Conservation (phyloP, 2,888 invertebrate genomes). For the Tinea trinotella region DNA sequence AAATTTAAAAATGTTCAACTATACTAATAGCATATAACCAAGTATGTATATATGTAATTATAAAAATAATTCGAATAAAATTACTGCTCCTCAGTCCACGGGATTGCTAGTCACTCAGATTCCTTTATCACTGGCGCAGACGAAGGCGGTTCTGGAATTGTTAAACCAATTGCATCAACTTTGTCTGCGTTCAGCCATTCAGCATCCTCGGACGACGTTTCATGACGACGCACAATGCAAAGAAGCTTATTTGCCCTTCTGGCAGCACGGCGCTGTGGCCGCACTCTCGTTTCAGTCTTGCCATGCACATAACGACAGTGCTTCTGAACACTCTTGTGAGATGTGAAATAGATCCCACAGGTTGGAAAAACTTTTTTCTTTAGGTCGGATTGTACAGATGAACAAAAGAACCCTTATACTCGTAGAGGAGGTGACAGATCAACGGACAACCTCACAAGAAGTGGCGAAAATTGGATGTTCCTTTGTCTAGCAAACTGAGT, state of each 20-base stretch:
- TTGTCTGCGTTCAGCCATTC: constrained; percentile 24
- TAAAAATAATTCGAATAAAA: constrained; percentile 25
- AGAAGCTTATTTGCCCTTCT: constrained; percentile 15
- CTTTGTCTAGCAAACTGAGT: too few relatives aligned
- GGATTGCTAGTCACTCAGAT: constrained; percentile 24
- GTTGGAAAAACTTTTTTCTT: constrained; percentile 25
- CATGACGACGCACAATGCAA: constrained; percentile 23
- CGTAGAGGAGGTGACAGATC: too few relatives aligned
- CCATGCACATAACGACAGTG: constrained; percentile 24
- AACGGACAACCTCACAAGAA: too few relatives aligned
- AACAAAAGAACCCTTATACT: constrained; percentile 24
- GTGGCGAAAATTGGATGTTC: too few relatives aligned
- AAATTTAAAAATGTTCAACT: too few relatives aligned
- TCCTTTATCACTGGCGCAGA: constrained; percentile 26
- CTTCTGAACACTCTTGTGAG: constrained; percentile 20
- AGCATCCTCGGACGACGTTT: constrained; percentile 24
- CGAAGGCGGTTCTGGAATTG: constrained; percentile 25
- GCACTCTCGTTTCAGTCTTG: constrained; percentile 25
- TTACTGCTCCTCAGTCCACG: constrained; percentile 25
- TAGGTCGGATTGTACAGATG: constrained; percentile 25
- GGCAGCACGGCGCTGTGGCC: constrained; percentile 18
- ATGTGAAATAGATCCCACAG: constrained; percentile 25
- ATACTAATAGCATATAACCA: too few relatives aligned
- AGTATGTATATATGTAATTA: constrained; percentile 21
- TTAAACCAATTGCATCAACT: constrained; percentile 25